Conservation (phyloP, 2,113 vertebrate genomes). For the Bolborhynchus lineola region DNA sequence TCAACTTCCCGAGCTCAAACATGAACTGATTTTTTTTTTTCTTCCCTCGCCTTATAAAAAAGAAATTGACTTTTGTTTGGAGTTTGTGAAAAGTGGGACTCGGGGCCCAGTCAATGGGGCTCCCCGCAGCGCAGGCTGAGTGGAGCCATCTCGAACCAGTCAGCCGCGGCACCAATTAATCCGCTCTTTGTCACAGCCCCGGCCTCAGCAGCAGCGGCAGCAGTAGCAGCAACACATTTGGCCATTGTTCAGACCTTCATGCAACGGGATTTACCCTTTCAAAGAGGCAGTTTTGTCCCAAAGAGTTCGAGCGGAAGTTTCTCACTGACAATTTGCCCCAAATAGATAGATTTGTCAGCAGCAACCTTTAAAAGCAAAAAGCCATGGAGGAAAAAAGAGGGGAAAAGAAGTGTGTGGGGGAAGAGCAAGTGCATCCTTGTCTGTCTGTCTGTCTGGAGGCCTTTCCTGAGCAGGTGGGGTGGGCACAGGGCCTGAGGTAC, state of each 20-base stretch:
- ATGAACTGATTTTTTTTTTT: conserved; percentile 79
- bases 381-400: conserved; percentile 63
- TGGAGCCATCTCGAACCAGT: conserved; percentile 98
- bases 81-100: conserved; percentile 99
- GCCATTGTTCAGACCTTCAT: conserved; percentile 98
- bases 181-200: conserved; percentile 97
- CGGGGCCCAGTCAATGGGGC: conserved; percentile 98
- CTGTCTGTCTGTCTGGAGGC: neutral
- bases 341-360: conserved; percentile 99
- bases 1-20: conserved; percentile 92
- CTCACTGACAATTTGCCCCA: conserved; percentile 99
- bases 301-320: conserved; percentile 99
- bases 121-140: conserved; percentile 96
- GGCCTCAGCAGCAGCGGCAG: conserved; percentile 88
- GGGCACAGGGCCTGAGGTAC: neutral
- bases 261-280: conserved; percentile 99
- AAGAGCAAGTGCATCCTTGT: conserved; percentile 57
- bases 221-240: conserved; percentile 95
- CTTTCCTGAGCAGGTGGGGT: conserved; percentile 17
- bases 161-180: conserved; percentile 99
- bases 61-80: conserved; percentile 99
- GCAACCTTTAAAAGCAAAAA: conserved; percentile 87
- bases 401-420: conserved; percentile 27
- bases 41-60: conserved; percentile 86
- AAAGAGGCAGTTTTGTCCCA: conserved; percentile 99